These are phyloP conservation scores for Drosophila hawaiiensis DNA, from an alignment of 2,888 invertebrate species.

Conservation along the genomic window DNA sequence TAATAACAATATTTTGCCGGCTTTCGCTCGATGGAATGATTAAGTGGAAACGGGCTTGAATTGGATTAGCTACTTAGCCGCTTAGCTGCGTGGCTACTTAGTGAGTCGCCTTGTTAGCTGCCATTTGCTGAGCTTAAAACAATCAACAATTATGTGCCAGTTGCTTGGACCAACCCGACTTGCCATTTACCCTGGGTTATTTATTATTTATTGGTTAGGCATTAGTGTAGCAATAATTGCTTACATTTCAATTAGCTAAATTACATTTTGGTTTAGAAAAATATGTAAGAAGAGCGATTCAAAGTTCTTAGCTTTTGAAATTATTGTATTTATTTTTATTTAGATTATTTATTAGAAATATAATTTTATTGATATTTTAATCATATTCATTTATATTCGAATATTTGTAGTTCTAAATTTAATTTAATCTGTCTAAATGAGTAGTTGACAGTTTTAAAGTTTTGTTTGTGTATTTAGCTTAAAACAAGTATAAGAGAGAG, in stretches of 20 bases:
- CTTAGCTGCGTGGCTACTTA: slow-evolving; percentile 41
- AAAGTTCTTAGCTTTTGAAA: background rate
- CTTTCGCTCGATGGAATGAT: slow-evolving; percentile 70
- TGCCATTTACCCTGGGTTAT: background rate
- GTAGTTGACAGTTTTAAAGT: too few relatives aligned
- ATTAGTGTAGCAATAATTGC: background rate
- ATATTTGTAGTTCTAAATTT: background rate
- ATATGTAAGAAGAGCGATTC: background rate
- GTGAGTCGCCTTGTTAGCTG: slow-evolving; percentile 45
- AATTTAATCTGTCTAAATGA: too few relatives aligned
- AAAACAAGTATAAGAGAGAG: background rate
- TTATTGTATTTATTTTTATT: background rate
- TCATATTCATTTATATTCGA: background rate
- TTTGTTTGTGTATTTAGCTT: background rate
- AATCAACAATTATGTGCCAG: background rate
- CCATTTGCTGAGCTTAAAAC: slow-evolving; percentile 29
- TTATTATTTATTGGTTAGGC: background rate
- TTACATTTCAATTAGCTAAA: background rate
- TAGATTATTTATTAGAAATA: background rate
- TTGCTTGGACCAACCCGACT: background rate
- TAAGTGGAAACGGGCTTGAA: slow-evolving; percentile 63
- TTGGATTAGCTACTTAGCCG: slow-evolving; percentile 36
- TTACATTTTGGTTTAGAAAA: background rate
- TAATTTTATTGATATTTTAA: background rate
- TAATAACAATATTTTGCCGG: slow-evolving; percentile 74